These are phyloP conservation scores for Protula sp. DNA, from an alignment of 2,888 invertebrate genomes.

Conservation along the genomic window DNA sequence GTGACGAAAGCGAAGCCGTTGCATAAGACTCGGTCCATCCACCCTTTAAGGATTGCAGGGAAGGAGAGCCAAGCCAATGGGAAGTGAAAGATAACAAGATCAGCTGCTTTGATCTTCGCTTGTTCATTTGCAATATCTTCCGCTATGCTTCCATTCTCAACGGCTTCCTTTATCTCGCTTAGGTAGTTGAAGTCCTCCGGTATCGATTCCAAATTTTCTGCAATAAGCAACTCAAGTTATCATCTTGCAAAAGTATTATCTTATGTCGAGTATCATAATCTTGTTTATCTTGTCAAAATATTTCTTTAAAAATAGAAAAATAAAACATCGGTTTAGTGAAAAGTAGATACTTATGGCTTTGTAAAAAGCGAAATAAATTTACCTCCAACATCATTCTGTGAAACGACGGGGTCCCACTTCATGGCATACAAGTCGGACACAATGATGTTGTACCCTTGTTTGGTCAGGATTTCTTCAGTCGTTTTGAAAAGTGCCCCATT, in stretches of 20 bases:
- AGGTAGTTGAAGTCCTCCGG: not conserved
- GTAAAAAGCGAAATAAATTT: too few relatives aligned
- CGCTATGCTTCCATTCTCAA: not conserved
- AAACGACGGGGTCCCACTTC: slow-evolving; percentile 29
- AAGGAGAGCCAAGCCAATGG: slow-evolving; percentile 21
- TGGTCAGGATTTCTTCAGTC: slow-evolving; percentile 24
- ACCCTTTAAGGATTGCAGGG: slow-evolving; percentile 37
- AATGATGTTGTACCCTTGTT: slow-evolving; percentile 26
- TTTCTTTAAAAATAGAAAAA: too few relatives aligned
- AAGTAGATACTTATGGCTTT: too few relatives aligned
- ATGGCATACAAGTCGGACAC: slow-evolving; percentile 33
- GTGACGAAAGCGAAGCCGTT: slow-evolving; percentile 21
- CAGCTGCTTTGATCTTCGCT: not conserved
- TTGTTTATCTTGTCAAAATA: too few relatives aligned
- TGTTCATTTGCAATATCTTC: not conserved
- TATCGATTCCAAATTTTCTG: not conserved
- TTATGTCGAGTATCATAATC: too few relatives aligned
- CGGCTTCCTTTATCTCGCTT: not conserved
- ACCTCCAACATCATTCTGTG: slow-evolving; percentile 13
- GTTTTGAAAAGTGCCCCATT: slow-evolving; percentile 29
- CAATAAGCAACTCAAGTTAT: too few relatives aligned
- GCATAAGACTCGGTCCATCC: slow-evolving; percentile 29
- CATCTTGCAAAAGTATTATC: too few relatives aligned
- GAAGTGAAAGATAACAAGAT: slow-evolving; percentile 1
- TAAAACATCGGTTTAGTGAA: too few relatives aligned